Percentiles rank a stretch among this genome's conserved stretches.
Evolutionary conservation across 2,888 invertebrate genomes (phyloP).

Genomic region (Helleia helle): DNA sequence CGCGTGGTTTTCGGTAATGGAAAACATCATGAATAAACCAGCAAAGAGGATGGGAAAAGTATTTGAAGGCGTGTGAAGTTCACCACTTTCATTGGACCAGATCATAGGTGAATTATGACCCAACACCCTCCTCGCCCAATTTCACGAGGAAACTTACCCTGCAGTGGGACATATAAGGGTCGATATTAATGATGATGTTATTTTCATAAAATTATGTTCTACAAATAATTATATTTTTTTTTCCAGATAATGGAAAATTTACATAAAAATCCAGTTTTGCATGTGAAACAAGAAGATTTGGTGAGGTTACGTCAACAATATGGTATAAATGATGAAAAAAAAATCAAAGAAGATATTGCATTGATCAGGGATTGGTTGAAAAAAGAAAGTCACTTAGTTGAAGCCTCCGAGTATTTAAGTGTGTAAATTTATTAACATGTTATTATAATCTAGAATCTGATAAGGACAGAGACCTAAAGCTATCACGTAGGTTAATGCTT

Average conservation of each 20-base stretch:
- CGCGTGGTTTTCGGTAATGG: too few species aligned
- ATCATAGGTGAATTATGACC: too few species aligned
- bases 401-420: slow-evolving; percentile 38
- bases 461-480: not conserved
- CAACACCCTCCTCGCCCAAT: too few species aligned
- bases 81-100: too few species aligned
- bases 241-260: slow-evolving; percentile 1
- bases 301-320: not conserved
- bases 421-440: slow-evolving; percentile 20
- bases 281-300: not conserved
- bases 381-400: slow-evolving; percentile 43
- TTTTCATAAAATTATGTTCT: too few species aligned
- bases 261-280: not conserved
- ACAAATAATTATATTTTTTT: not conserved
- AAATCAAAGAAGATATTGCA: not conserved
- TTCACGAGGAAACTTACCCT: too few species aligned
- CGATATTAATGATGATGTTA: too few species aligned
- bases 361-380: slow-evolving; percentile 34
- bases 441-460: not conserved
- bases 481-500: not conserved
- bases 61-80: too few species aligned
- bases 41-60: too few species aligned
- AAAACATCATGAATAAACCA: too few species aligned
- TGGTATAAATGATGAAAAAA: not conserved
- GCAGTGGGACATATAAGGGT: too few species aligned